These are phyloP conservation scores for Siphlonurus alternatus DNA, from an alignment of 2,888 invertebrate genomes.

Conservation along the genomic window DNA sequence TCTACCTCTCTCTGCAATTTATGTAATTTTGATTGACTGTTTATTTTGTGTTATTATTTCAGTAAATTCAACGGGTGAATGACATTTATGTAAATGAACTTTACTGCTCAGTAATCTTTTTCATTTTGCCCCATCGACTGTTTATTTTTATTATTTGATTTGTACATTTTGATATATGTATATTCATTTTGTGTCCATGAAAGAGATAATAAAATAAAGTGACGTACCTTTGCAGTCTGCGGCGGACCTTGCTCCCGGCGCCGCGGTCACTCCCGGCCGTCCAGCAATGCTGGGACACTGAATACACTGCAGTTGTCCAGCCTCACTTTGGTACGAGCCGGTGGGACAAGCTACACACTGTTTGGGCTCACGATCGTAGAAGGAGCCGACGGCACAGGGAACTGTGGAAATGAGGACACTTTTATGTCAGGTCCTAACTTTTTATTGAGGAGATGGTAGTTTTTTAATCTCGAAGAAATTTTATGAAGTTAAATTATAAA, in stretches of 20 bases:
- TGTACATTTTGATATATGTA: no score
- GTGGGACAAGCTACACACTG: conserved; percentile 69
- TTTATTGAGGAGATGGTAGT: background rate
- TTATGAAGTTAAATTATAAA: background rate
- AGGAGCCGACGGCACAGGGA: conserved; percentile 83
- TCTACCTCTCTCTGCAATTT: no score
- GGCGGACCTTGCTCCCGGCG: conserved; percentile 71
- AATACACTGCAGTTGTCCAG: conserved; percentile 75
- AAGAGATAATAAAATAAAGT: no score
- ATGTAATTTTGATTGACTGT: no score
- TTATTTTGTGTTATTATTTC: no score
- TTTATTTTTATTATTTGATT: no score
- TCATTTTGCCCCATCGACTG: no score
- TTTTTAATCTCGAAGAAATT: background rate
- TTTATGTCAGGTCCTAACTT: no score
- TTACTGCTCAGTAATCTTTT: no score
- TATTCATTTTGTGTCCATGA: no score
- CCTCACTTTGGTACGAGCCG: conserved; percentile 87
- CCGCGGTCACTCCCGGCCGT: conserved; percentile 74
- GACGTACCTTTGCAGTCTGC: conserved; percentile 64
- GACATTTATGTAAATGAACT: no score
- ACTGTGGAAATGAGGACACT: conserved; percentile 32
- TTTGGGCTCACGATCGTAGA: conserved; percentile 55
- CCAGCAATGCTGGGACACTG: conserved; percentile 81
- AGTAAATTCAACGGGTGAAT: no score